phyloP scores from a whole-genome alignment of 2,888 invertebrate species.

The Merodon equestris region DNA sequence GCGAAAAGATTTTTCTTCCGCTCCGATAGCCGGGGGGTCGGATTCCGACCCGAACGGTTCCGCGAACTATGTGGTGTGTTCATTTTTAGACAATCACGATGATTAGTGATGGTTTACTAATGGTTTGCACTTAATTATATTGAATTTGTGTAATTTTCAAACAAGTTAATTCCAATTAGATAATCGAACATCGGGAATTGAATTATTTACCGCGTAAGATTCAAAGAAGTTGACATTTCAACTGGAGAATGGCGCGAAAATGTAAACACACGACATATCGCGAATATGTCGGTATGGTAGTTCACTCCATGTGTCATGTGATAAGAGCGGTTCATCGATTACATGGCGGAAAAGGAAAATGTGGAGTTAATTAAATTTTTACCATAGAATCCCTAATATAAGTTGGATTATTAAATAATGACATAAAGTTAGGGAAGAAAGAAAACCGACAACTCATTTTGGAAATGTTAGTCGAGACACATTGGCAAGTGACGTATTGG shows the following conservation, averaged over 20 bases:
- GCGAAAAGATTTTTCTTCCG: slow-evolving; percentile 83
- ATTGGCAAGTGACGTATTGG: too few species aligned
- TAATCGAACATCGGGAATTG: not conserved
- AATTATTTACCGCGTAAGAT: slow-evolving; percentile 57
- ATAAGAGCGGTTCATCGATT: slow-evolving; percentile 11
- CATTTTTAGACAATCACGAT: too few species aligned
- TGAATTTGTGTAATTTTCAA: not conserved
- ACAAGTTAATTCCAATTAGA: not conserved
- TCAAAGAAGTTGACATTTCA: slow-evolving; percentile 31
- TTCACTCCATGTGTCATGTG: slow-evolving; percentile 13
- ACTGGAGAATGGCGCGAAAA: slow-evolving; percentile 55
- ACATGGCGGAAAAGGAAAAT: too few species aligned
- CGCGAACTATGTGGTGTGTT: slow-evolving; percentile 75
- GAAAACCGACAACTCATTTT: too few species aligned
- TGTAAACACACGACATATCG: slow-evolving; percentile 48
- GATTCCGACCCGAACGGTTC: slow-evolving; percentile 72
- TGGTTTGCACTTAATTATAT: not conserved
- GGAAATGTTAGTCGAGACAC: too few species aligned
- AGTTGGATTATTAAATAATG: too few species aligned
- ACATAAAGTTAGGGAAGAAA: too few species aligned
- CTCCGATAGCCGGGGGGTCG: slow-evolving; percentile 82
- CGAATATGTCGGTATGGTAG: slow-evolving; percentile 30
- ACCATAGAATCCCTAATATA: too few species aligned
- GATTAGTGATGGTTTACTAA: not conserved
- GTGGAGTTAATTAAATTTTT: too few species aligned